Evolutionary conservation across 1,140 invertebrate species (phyloP).

Genomic region (Drosophila gunungcola): DNA sequence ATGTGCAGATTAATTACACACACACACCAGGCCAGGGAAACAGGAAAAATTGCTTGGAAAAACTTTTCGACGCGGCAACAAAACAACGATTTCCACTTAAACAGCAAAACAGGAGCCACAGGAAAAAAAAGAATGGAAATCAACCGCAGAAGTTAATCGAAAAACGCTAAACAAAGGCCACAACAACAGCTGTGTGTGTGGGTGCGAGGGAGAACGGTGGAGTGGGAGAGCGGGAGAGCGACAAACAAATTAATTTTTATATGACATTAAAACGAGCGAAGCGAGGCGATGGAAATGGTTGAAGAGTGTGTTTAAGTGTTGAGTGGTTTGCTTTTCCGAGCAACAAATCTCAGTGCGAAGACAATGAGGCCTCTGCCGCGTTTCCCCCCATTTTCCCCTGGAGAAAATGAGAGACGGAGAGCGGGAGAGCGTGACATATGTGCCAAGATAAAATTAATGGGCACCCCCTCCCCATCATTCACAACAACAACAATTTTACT

Average conservation of each 20-base stretch:
- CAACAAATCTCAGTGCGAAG: slow-evolving; percentile 74
- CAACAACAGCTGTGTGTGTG: slow-evolving; percentile 17
- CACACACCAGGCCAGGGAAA: slow-evolving; percentile 1
- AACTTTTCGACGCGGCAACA: slow-evolving; percentile 76
- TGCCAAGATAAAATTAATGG: slow-evolving; percentile 80
- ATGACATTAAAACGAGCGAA: slow-evolving; percentile 81
- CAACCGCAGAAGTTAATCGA: slow-evolving; percentile 80
- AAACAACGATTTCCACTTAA: slow-evolving; percentile 83
- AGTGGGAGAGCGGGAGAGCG: slow-evolving; percentile 51
- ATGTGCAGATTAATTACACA: slow-evolving; percentile 65
- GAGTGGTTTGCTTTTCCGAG: slow-evolving; percentile 64
- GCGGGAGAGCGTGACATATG: slow-evolving; percentile 69
- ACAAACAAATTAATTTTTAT: slow-evolving; percentile 84
- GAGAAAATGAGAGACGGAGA: slow-evolving; percentile 13
- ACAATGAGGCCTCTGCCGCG: slow-evolving; percentile 67
- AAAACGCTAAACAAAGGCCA: slow-evolving; percentile 78
- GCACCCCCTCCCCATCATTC: slow-evolving; percentile 21
- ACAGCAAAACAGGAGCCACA: slow-evolving; percentile 58
- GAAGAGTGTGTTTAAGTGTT: slow-evolving; percentile 69
- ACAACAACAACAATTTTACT: slow-evolving; percentile 1
- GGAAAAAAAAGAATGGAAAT: slow-evolving; percentile 51
- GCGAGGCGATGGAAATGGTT: slow-evolving; percentile 66
- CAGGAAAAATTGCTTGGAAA: slow-evolving; percentile 71
- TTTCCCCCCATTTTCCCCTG: not conserved
- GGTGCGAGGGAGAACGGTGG: not conserved